Evolutionary conservation across 2,113 vertebrate genomes (phyloP), one percentile per base, ranked within the genome.

Genomic region (Montifringilla adamsi): DNA sequence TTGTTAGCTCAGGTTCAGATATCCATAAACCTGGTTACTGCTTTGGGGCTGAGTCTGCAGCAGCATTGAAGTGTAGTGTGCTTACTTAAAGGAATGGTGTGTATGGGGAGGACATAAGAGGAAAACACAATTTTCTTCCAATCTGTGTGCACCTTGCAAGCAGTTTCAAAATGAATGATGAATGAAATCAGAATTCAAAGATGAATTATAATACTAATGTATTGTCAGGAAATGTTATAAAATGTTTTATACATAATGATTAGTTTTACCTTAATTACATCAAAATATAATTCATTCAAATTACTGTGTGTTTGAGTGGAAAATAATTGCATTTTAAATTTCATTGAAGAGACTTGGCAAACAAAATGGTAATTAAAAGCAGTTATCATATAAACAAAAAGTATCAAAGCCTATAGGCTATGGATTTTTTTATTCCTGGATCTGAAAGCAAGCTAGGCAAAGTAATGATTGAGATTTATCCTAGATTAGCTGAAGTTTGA

Each of bases 251-350:
- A 60, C 75, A 15, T 79, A 79, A 87, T 66, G n/a, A 87, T 60
- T 85, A 43, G 15, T 62, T 93, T 83, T 95, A 91, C 89, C 67
- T 77, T 91, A 93, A 94, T 94, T 94, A 30, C 26, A 79, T 89
- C 7, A 85, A 89, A 95, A 89, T 96, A 39, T 15, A 88, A 91
- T 46, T 80, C 6, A 3, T 73, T 87, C 53, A 93, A 87, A 87
- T 76, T 90, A 91, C 21, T 21, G 39, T 74, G 55, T 46, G 75
- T 77, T 92, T 95, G 68, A 90, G 68, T 84, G 52, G 69, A 70
- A 95, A 92, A 84, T 78, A 93, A 88, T 81, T 92, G 27, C 64
- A 67, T 92, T 94, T 93, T 93, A 89, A 66, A 90, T 78, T 93
- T 90, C 55, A 58, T 70, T 93, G 66, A 69, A 62, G 63, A 88